phyloP scores from a whole-genome alignment of 2,888 invertebrate genomes.

The Xestia ashworthii region DNA sequence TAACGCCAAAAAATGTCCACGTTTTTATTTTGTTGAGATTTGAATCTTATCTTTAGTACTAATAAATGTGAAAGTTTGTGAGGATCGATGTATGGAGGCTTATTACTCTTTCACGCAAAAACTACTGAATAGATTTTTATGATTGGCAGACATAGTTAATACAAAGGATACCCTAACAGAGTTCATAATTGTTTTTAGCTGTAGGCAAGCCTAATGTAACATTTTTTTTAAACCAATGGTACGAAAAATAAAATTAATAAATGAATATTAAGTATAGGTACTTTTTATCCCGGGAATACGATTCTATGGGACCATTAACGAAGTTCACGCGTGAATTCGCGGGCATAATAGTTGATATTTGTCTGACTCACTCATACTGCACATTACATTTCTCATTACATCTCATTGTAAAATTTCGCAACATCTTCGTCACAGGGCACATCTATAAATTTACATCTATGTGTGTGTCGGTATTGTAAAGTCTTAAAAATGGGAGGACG shows the following conservation, averaged over 20 bases:
- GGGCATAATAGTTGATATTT: neutral
- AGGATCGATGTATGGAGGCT: neutral
- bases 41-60: neutral
- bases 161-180: neutral
- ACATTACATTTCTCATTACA: neutral
- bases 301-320: neutral
- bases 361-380: neutral
- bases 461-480: conserved; percentile 83
- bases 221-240: no score
- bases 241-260: no score
- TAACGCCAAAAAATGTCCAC: neutral
- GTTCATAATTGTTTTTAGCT: no score
- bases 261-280: neutral
- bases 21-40: neutral
- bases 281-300: neutral
- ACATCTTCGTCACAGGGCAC: neutral
- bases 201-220: no score
- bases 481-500: conserved; percentile 91
- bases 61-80: neutral
- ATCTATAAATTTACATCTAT: conserved; percentile 2
- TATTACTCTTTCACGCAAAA: neutral
- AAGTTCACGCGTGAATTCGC: no score
- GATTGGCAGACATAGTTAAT: neutral
- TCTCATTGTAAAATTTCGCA: neutral
- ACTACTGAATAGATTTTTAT: neutral